Percentiles rank a stretch among this genome's conserved stretches.
Evolutionary conservation across 2,113 vertebrate genomes (phyloP).

Genomic region (Austrofundulus limnaeus): DNA sequence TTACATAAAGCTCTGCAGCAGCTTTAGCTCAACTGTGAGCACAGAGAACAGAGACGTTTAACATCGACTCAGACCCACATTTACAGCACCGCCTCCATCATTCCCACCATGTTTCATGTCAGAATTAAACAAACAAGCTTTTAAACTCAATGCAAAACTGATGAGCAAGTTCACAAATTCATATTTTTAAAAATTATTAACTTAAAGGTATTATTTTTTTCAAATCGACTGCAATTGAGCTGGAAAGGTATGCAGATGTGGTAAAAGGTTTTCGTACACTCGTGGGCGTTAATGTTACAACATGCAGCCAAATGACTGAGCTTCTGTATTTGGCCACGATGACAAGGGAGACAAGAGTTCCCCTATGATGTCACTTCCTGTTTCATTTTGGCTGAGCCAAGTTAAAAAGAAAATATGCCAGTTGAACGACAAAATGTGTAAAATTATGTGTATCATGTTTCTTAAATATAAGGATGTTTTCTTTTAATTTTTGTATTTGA

Average conservation of each 20-base stretch:
- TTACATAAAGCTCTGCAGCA: constrained; percentile 8
- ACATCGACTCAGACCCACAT: neutral
- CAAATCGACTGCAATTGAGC: neutral
- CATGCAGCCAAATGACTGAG: too few relatives aligned
- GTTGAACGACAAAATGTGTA: too few relatives aligned
- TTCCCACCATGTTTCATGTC: neutral
- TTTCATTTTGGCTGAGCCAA: too few relatives aligned
- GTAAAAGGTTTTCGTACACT: neutral
- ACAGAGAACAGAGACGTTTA: neutral
- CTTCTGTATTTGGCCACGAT: too few relatives aligned
- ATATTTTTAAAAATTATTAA: neutral
- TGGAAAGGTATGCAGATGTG: neutral
- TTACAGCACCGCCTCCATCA: too few relatives aligned
- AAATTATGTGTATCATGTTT: too few relatives aligned
- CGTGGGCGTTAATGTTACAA: too few relatives aligned
- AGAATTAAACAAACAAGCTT: neutral
- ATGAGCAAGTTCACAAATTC: neutral
- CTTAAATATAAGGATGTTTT: too few relatives aligned
- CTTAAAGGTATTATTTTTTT: neutral
- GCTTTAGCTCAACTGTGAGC: constrained; percentile 9
- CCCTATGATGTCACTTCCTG: too few relatives aligned
- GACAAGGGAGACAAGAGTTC: too few relatives aligned
- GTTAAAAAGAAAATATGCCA: too few relatives aligned
- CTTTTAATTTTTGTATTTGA: too few relatives aligned
- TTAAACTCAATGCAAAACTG: neutral